Evolutionary conservation across 2,113 vertebrate species (phyloP), one percentile per base, ranked within the genome.

Genomic region (Podarcis cretensis): DNA sequence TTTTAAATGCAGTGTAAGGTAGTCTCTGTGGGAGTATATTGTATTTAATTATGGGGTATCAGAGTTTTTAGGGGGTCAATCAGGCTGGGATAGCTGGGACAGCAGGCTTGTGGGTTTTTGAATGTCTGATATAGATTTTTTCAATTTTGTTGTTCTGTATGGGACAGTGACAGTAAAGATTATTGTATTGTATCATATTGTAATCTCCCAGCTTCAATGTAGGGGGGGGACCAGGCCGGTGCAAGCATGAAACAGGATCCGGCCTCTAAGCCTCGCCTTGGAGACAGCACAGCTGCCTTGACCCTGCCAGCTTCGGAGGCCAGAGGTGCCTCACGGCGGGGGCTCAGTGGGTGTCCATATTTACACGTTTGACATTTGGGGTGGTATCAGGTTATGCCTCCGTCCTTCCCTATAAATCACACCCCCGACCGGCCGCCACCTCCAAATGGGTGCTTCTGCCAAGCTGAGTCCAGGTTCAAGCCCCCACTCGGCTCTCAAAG

Each of bases 361-460:
- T 85, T 74, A 85, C 77, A 2, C 69, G 30, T n/a, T 27, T 89
- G 88, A 85, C 88, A 75, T 89, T 85, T 85, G 37, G 57, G 35
- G 30, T 25, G 3, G 1, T 74, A 5, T 85, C 57, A 21, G 16
- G 30, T 81, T 40, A 27, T 35, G 35, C 54, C n/a, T 3, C 10
- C 35, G 13, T 21, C 76, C 32, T 27, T 27, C 32, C 43, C 79
- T 8, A 74, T 74, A 40, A 74, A 85, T 89, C 88, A 81, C 16
- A 63, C 3, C 8, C 10, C 76, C 32, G 7, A 32, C 13, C n/a
- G 1, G 30, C 83, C 88, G 12, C 20, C 35, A 1, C 35, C 2
- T 66, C 25, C 27, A 35, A 57, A 25, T 16, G 0, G 30, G 21
- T 27, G 32, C 40, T 32, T 48, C 43, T 80, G 37, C 25, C 2